Conservation (phyloP, 2,113 vertebrate genomes). For the Oreochromis tanganicae region DNA sequence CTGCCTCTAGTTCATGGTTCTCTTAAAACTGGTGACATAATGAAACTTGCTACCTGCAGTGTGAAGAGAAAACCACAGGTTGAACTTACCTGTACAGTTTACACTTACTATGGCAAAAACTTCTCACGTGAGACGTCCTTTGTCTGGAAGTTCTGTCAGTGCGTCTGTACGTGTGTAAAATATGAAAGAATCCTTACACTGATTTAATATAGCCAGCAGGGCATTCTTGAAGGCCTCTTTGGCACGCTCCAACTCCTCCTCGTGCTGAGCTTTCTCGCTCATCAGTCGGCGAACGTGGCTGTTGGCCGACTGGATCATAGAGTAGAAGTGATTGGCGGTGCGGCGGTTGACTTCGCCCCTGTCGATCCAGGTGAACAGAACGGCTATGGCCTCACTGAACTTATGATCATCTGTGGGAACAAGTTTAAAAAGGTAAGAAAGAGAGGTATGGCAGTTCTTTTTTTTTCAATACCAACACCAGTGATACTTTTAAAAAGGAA, state of each 20-base stretch:
- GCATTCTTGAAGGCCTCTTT: slow-evolving; percentile 89
- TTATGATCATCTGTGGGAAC: slow-evolving; percentile 81
- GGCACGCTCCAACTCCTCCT: slow-evolving; percentile 90
- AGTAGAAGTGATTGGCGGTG: slow-evolving; percentile 92
- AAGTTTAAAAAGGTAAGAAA: background rate
- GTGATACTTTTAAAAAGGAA: background rate
- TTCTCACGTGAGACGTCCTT: background rate
- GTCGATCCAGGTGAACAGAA: slow-evolving; percentile 90
- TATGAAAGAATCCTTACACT: slow-evolving; percentile 51
- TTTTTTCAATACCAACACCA: background rate
- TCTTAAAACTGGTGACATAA: background rate
- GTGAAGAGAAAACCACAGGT: background rate
- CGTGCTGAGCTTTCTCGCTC: slow-evolving; percentile 83
- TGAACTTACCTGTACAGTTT: background rate
- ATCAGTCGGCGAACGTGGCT: slow-evolving; percentile 88
- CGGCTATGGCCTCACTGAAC: slow-evolving; percentile 84
- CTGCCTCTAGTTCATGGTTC: background rate
- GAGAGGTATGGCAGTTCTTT: no score
- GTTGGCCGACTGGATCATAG: slow-evolving; percentile 95
- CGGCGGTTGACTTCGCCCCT: slow-evolving; percentile 90
- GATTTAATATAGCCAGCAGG: slow-evolving; percentile 83
- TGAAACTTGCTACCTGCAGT: background rate
- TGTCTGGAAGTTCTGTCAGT: background rate
- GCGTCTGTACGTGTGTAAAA: background rate
- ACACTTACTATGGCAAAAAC: background rate